Evolutionary conservation across 2,888 invertebrate genomes (phyloP), one percentile per base, ranked within the genome.

Genomic region (Phyto melanocephala): DNA sequence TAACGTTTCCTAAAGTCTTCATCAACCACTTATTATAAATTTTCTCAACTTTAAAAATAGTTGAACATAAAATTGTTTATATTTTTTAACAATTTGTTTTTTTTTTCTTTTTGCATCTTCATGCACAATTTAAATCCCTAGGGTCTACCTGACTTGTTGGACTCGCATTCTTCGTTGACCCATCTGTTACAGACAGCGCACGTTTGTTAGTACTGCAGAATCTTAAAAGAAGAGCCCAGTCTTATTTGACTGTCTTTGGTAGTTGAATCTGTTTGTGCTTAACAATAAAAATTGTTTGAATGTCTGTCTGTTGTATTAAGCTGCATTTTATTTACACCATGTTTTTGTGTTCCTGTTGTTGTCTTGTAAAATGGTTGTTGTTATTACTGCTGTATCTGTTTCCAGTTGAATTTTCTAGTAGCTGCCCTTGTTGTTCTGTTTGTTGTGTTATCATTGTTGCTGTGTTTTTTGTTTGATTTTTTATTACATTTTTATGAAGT

Each of bases 361-460:
- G 50, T 42, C n/a, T 67, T 37, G 52, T 75, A 37, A 60, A 67
- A 67, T 67, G 37, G 52, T 28, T 28, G 52, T 67, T 67, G 67
- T 20, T 22, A 37, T 33, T 47, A 35, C 47, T 50, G 20, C 47
- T 65, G 47, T 35, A 35, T 4, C 13, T 17, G 28, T 28, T 28
- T 47, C 33, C 50, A 47, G 47, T 67, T 67, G 37, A 20, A 35
- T 42, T 24, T 75, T 63, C 78, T 74, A 68, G 60, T 62, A 63
- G 70, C 72, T 81, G 81, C 81, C 84, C 80, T 84, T 85, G 85
- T 65, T n/a, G 40, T 58, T n/a, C 28, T 60, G 40, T 33, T 28
- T 56, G 28, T 71, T 37, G 22, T 72, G 7, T 56, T 56, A 24
- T 24, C 13, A 11, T 5, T 40, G 22, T 37, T 45, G 45, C n/a